Conservation (phyloP, 2,113 vertebrate species). For the Halcyon senegalensis region DNA sequence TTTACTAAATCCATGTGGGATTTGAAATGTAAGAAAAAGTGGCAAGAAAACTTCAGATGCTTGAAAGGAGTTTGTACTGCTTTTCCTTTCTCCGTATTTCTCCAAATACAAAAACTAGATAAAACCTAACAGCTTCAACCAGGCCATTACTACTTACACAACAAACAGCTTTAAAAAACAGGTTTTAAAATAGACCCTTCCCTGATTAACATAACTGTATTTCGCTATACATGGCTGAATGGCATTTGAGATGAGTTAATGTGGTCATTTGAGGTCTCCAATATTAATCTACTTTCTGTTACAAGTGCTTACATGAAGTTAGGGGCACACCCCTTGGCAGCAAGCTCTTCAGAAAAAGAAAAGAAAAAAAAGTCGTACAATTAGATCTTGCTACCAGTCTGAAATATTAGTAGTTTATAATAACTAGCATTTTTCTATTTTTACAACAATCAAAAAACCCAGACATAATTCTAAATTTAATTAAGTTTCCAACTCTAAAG, state of each 20-base stretch:
- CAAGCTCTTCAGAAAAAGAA: background rate
- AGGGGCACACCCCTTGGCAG: background rate
- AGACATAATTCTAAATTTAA: background rate
- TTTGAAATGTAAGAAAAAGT: background rate
- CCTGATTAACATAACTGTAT: background rate
- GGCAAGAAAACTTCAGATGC: background rate
- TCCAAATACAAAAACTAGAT: background rate
- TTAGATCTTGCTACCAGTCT: background rate
- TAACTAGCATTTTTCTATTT: background rate
- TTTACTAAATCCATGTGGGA: background rate
- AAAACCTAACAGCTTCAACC: background rate
- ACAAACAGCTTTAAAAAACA: background rate
- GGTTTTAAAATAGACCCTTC: background rate
- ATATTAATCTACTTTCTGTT: background rate
- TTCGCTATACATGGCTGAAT: background rate
- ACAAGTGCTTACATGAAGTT: background rate
- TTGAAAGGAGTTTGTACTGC: background rate
- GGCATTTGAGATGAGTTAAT: background rate
- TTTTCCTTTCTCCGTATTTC: background rate
- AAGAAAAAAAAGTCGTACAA: background rate
- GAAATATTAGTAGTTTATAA: background rate
- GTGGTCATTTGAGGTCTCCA: background rate
- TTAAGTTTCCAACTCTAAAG: background rate
- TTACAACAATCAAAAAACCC: background rate
- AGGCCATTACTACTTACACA: background rate